These are phyloP conservation scores for Girardia tigrina DNA, from an alignment of 2,888 invertebrate species.

Conservation along the genomic window DNA sequence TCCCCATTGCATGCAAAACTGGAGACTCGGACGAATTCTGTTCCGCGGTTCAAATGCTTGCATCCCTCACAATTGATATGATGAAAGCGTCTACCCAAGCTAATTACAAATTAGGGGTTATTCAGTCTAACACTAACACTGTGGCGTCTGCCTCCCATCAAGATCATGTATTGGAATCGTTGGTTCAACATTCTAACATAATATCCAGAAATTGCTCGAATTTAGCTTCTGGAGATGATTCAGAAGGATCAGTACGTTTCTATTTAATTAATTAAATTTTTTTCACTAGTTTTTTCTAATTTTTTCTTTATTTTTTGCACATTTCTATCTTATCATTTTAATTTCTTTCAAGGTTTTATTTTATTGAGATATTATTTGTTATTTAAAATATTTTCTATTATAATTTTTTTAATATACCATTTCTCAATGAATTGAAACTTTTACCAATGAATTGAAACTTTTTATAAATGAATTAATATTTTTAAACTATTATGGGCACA, in stretches of 20 bases:
- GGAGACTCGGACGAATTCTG: background rate
- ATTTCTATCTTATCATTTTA: too few relatives aligned
- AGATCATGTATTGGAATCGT: background rate
- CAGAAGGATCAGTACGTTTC: background rate
- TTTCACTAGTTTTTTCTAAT: too few relatives aligned
- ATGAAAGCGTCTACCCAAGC: background rate
- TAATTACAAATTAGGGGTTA: background rate
- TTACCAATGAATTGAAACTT: too few relatives aligned
- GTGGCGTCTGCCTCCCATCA: background rate
- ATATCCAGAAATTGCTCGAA: background rate
- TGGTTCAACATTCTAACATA: background rate
- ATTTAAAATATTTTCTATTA: too few relatives aligned
- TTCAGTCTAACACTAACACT: background rate
- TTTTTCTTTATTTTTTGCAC: too few relatives aligned
- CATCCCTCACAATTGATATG: background rate
- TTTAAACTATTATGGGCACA: too few relatives aligned
- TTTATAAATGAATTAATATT: too few relatives aligned
- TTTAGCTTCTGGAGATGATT: background rate
- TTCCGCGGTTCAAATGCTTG: background rate
- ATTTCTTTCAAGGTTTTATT: too few relatives aligned
- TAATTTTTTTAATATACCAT: too few relatives aligned
- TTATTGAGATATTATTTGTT: too few relatives aligned
- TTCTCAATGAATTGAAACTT: too few relatives aligned
- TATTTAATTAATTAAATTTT: background rate
- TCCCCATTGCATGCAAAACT: background rate